Base-by-base conservation (phyloP, 2,888 invertebrate species). In the Caenorhabditis uteleia region DNA sequence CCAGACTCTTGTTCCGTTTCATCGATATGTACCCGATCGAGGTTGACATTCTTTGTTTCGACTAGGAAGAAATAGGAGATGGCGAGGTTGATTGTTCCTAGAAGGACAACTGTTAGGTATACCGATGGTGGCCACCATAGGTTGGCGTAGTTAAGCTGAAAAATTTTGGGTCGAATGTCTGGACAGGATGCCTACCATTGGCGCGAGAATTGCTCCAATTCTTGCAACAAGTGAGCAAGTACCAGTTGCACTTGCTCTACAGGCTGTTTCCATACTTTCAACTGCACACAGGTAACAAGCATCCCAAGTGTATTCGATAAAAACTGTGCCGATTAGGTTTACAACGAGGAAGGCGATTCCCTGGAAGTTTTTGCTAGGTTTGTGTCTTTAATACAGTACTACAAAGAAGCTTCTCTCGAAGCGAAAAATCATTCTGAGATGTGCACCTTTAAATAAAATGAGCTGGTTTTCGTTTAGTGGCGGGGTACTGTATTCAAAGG, bases 301-400 rank as follows among this genome's bases (percentile, higher is more conserved):
- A 60, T 82, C 82, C 82, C 82, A 82, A 3, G 79, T 80, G 60
- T 81, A 79, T 56, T 82, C 82, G 56, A 82, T 78, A 72, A 82
- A 81, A 1, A 81, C 74, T 4, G 77, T 78, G 34, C 82, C 82
- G 45, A 80, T 58, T 12, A 82, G 47, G 47, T 78, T 79, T 26
- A 79, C 68, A 10, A 82, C 65, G 5, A 82, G 64, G 65, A 81
- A 77, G 26, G 62, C 69, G 23, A 70, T 43, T 8, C 81, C 77
- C 80, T 80, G 57, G 12, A 16, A 29, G 3, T 12, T 16, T 21
- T 14, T 4, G 33, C 23, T 3, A 8, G 25, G 6, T 25, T 42
- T 42, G 6, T 34, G 47, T 34, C n/a, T n/a, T n/a, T n/a, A n/a
- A n/a, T n/a, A n/a, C n/a, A n/a, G n/a, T n/a, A n/a, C n/a, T n/a